Evolutionary conservation across 2,113 vertebrate species (phyloP), one percentile per base, ranked within the genome.

Genomic region (Xenus cinereus): DNA sequence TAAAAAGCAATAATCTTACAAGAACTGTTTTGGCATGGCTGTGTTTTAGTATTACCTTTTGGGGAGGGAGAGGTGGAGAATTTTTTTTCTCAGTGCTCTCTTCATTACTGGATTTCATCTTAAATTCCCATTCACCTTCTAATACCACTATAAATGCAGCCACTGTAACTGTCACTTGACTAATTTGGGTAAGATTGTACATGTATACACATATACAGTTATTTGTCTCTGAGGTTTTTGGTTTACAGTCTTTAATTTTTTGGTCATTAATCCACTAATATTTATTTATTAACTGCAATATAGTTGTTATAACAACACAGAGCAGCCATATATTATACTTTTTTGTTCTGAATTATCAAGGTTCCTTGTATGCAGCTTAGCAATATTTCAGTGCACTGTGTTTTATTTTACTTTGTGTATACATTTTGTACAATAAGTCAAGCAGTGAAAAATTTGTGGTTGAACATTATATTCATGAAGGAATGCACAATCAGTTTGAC

Each of bases 161-260:
- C 32, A 27, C 14, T 1, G 1, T 45, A 81, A 45, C 18, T 64
- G 24, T 43, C 33, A 30, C 6, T 71, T 77, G n/a, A 53, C 32
- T 48, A 32, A 4, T 10, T 80, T 77, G 32, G 8, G 13, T 46
- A 48, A 45, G 45, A 48, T 56, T 69, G 19, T 45, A 21, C 18
- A 21, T 33, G 15, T 41, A 18, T 23, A 10, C 2, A 26, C 5
- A 19, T 19, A 30, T 1, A 3, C 1, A 63, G 4, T 59, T 63
- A 13, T 24, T 57, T 77, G 14, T 32, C 9, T 43, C 23, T 53
- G 26, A 77, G 20, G 45, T 22, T 92, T 93, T 64, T 69, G 6
- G 18, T 69, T 69, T 56, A 56, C 9, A 46, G 17, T 24, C 12
- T 56, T 69, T 26, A 35, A 11, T 24, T 60, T 51, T 74, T 77